Conservation (phyloP, 2,113 vertebrate genomes). For the Pungitius pungitius region DNA sequence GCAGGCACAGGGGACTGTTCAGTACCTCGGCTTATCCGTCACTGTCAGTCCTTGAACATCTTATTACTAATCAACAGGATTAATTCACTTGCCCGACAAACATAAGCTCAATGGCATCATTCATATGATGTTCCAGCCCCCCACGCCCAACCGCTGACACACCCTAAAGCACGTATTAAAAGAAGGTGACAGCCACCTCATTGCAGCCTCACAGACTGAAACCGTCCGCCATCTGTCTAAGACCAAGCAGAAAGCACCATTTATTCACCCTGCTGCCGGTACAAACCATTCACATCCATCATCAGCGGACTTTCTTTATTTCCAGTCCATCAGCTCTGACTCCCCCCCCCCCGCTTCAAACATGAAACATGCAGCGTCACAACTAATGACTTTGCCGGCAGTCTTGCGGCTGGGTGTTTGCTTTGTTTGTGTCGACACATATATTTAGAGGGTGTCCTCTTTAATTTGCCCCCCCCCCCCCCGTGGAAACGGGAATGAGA, state of each 20-base stretch:
- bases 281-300: slow-evolving; percentile 31
- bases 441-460: slow-evolving; percentile 42
- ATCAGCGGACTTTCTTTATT: slow-evolving; percentile 38
- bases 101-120: slow-evolving; percentile 8
- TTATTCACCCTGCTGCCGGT: slow-evolving; percentile 23
- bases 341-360: slow-evolving; percentile 2
- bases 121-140: not conserved
- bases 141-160: not conserved
- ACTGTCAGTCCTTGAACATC: slow-evolving; percentile 1
- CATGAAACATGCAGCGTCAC: slow-evolving; percentile 31
- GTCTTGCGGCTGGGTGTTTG: slow-evolving; percentile 18
- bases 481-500: slow-evolving; percentile 25
- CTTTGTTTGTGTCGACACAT: slow-evolving; percentile 53
- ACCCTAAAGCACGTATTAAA: not conserved
- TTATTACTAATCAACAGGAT: slow-evolving; percentile 8
- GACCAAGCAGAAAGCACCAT: not conserved
- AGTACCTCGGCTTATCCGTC: slow-evolving; percentile 4
- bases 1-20: not conserved
- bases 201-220: slow-evolving; percentile 8
- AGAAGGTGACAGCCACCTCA: slow-evolving; percentile 36
- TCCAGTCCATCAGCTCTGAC: slow-evolving; percentile 35
- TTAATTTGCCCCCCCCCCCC: slow-evolving; percentile 38
- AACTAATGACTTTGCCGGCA: slow-evolving; percentile 41
- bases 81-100: slow-evolving; percentile 18
- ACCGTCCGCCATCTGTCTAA: not conserved